Percentiles rank a stretch among this genome's conserved stretches.
Evolutionary conservation across 2,888 invertebrate genomes (phyloP).

Genomic region (Icerya purchasi): DNA sequence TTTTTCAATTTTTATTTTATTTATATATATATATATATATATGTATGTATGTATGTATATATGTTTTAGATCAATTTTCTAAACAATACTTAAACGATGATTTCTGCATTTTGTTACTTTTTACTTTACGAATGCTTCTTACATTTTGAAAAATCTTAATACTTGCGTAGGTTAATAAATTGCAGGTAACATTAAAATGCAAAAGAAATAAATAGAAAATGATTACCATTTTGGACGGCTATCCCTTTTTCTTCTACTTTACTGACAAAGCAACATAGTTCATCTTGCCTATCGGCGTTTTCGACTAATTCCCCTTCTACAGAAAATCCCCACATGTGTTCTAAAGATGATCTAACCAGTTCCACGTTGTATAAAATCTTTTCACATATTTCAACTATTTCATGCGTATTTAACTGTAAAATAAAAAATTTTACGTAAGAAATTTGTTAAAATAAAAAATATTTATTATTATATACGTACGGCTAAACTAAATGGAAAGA

Average conservation of each 20-base stretch:
- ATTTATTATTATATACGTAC: no score
- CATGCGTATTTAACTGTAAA: slow-evolving; percentile 68
- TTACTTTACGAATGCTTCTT: neutral
- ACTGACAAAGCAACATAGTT: slow-evolving; percentile 90
- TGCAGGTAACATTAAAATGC: no score
- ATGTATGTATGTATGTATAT: no score
- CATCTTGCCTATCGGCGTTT: slow-evolving; percentile 86
- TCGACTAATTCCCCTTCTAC: slow-evolving; percentile 93
- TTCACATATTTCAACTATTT: slow-evolving; percentile 86
- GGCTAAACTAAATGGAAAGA: no score
- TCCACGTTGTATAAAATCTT: slow-evolving; percentile 94
- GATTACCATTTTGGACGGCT: slow-evolving; percentile 79
- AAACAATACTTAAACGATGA: no score
- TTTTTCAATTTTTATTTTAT: no score
- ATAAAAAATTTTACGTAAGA: no score
- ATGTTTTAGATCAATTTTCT: no score
- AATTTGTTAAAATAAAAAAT: no score
- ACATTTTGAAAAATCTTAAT: no score
- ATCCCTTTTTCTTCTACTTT: slow-evolving; percentile 87
- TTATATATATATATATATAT: no score
- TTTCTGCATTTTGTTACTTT: neutral
- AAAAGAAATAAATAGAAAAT: slow-evolving; percentile 2
- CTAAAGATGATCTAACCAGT: slow-evolving; percentile 65
- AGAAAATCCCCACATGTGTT: slow-evolving; percentile 95
- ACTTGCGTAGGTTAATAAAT: no score